These are phyloP conservation scores for Griposia aprilina DNA, from an alignment of 2,888 invertebrate species.

Conservation along the genomic window DNA sequence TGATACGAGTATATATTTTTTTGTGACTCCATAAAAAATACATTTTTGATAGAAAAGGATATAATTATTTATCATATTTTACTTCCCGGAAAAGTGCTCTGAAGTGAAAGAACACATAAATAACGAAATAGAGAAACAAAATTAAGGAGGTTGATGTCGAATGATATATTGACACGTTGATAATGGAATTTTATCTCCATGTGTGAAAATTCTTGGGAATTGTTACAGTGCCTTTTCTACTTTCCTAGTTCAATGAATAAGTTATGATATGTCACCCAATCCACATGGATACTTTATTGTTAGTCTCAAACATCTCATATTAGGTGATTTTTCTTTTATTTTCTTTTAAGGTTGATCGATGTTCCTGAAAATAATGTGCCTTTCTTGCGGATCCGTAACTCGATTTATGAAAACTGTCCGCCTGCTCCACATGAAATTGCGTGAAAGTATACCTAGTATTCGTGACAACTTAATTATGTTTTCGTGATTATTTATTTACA, in stretches of 20 bases:
- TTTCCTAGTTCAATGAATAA: conserved; percentile 25
- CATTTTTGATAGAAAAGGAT: neutral
- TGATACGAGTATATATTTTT: neutral
- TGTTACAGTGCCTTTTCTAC: conserved; percentile 19
- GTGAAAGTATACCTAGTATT: neutral
- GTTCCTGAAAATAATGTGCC: neutral
- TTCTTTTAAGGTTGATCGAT: neutral
- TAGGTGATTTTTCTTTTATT: neutral
- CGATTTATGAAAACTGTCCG: neutral
- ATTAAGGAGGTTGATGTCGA: conserved; percentile 1
- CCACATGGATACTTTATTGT: neutral
- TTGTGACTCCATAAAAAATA: conserved; percentile 14
- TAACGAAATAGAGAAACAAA: conserved; percentile 27
- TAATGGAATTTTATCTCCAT: conserved; percentile 26
- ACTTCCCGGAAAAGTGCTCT: neutral
- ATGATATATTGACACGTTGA: conserved; percentile 35
- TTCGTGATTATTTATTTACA: conserved; percentile 12
- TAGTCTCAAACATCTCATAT: neutral
- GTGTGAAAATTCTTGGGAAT: neutral
- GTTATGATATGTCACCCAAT: neutral
- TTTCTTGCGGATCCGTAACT: neutral
- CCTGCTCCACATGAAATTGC: neutral
- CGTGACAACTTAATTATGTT: neutral
- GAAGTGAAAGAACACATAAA: conserved; percentile 17
- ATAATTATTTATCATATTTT: conserved; percentile 1